Base-by-base conservation (phyloP, 1,140 invertebrate genomes). In the Heliothis subflexa region DNA sequence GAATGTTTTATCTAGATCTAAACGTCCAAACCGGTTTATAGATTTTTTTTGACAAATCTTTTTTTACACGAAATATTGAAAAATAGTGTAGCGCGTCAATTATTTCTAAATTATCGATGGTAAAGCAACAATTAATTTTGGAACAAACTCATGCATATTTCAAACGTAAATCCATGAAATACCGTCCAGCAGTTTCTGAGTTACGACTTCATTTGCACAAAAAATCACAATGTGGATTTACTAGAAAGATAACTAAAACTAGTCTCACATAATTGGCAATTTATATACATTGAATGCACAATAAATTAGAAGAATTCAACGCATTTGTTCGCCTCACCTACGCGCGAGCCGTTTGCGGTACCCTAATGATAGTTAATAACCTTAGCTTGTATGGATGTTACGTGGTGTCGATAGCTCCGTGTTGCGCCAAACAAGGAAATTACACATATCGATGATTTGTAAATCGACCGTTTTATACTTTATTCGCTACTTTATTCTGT, bases 251-350 rank as follows among this genome's bases (percentile, higher is more conserved):
- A 76, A 61, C 61, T 76, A 33, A 77, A 77, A 77, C 61, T 77
- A 77, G 61, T 68, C 74, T 14, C 28, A 45, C 13, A 45, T 83
- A 89, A 93, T 91, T 88, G 86, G 71, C 88, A 89, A 93, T 92
- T 91, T 89, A 88, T 90, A 90, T 84, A 86, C 86, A 85, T 81
- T 83, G 81, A 85, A 79, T 83, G 83, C 77, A 86, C 82, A 86
- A 89, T 90, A 89, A 91, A 92, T 90, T 88, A 85, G 82, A 82
- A 78, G 79, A 81, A 88, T 87, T 88, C 81, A 50, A 76, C 76
- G 78, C 87, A 91, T 88, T 89, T 88, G 85, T 88, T 88, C 74
- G 75, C 76, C 28, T 61, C 78, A 78, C 91, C 86, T 83, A 90
- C 89, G 86, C 83, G 66, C 28, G 47, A 14, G 16, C 16, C 21